Evolutionary conservation across 1,140 invertebrate species (phyloP).

Genomic region (Octopus sinensis): DNA sequence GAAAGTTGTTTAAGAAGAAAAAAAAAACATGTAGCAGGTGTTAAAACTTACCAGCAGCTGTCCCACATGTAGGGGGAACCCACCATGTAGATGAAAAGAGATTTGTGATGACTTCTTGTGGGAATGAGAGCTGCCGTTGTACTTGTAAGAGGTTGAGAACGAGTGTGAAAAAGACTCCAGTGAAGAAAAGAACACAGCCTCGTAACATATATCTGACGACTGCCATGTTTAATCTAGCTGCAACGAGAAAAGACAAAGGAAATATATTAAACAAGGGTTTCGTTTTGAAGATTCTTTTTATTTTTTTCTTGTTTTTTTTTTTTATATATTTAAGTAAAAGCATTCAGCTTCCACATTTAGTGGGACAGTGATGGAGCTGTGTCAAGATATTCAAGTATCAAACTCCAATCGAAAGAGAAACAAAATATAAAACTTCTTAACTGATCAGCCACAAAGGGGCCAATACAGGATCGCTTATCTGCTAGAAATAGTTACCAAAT

Average conservation of each 20-base stretch:
- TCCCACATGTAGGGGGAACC: constrained; percentile 53
- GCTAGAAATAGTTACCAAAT: too few relatives aligned
- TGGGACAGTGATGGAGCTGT: too few relatives aligned
- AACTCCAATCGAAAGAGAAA: too few relatives aligned
- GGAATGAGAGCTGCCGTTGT: constrained; percentile 45
- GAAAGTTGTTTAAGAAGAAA: too few relatives aligned
- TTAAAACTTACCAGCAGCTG: constrained; percentile 48
- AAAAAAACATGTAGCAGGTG: too few relatives aligned
- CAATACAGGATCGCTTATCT: too few relatives aligned
- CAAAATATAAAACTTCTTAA: too few relatives aligned
- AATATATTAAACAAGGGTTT: too few relatives aligned
- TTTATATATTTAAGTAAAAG: too few relatives aligned
- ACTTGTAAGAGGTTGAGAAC: constrained; percentile 55
- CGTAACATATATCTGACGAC: constrained; percentile 28
- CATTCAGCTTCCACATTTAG: too few relatives aligned
- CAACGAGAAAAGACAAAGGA: neutral
- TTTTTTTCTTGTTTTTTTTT: neutral
- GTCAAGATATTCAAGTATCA: too few relatives aligned
- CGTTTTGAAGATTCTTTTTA: neutral
- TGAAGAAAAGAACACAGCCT: constrained; percentile 47
- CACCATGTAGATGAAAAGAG: constrained; percentile 55
- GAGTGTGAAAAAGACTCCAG: constrained; percentile 55
- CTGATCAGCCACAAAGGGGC: too few relatives aligned
- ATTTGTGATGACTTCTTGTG: constrained; percentile 35
- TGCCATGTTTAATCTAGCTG: constrained; percentile 23